These are phyloP conservation scores for Ceyx cyanopectus DNA, from an alignment of 2,113 vertebrate genomes.

Conservation along the genomic window DNA sequence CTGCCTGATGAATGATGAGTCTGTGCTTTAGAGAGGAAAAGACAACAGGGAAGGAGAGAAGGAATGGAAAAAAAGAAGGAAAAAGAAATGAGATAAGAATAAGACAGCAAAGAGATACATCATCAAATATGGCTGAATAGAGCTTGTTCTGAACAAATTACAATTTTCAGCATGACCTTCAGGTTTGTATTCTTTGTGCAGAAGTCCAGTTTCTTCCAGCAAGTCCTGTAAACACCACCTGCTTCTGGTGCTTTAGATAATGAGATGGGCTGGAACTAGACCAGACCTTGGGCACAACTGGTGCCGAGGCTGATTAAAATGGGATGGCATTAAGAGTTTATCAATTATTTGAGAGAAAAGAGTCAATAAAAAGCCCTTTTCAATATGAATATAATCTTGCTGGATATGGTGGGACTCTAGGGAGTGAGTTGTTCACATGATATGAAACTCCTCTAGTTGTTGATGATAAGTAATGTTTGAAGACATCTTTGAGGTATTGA, in stretches of 20 bases:
- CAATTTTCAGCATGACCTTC: slow-evolving; percentile 3
- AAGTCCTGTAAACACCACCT: slow-evolving; percentile 58
- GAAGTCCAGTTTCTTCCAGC: background rate
- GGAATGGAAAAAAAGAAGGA: background rate
- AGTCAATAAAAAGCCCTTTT: slow-evolving; percentile 34
- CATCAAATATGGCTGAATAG: background rate
- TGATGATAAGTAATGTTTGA: slow-evolving; percentile 8
- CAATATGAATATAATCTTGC: background rate
- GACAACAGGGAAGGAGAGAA: background rate
- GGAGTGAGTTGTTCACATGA: slow-evolving; percentile 41
- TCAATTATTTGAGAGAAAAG: slow-evolving; percentile 53
- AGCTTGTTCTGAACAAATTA: background rate
- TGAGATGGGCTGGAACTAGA: slow-evolving; percentile 18
- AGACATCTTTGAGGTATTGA: slow-evolving; percentile 1
- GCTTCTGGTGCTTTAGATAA: slow-evolving; percentile 43
- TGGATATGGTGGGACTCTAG: slow-evolving; percentile 3
- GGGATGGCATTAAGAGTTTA: background rate
- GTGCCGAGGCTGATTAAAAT: background rate
- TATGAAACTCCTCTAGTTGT: background rate
- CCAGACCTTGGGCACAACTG: slow-evolving; percentile 38
- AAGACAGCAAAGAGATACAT: background rate
- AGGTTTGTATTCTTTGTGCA: slow-evolving; percentile 8
- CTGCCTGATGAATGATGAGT: background rate
- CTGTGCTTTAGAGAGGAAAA: background rate
- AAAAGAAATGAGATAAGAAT: background rate